Evolutionary conservation across 2,797 vertebrate genomes (phyloP).

Genomic region (Gallinago nigripennis): DNA sequence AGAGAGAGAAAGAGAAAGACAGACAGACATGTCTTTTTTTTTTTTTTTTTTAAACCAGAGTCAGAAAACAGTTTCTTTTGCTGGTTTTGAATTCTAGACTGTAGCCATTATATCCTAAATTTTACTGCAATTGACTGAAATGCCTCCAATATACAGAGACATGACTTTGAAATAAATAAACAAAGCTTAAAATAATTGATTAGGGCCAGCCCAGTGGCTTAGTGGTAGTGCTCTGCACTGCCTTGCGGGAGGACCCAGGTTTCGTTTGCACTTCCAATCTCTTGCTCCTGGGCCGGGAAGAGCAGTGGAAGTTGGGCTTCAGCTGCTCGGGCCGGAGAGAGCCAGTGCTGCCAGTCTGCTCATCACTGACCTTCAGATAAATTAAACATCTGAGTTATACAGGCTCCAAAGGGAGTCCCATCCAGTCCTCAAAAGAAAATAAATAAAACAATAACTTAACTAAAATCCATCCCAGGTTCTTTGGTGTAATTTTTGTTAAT

Average conservation of each 20-base stretch:
- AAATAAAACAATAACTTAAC: slow-evolving; percentile 81
- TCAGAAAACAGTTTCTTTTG: slow-evolving; percentile 54
- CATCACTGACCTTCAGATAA: slow-evolving; percentile 57
- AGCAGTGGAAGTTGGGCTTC: slow-evolving; percentile 38
- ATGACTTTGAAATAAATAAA: slow-evolving; percentile 81
- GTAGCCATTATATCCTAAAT: slow-evolving; percentile 70
- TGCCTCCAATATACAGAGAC: slow-evolving; percentile 62
- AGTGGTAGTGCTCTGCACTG: slow-evolving; percentile 68
- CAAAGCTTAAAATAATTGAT: slow-evolving; percentile 62
- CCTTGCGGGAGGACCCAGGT: slow-evolving; percentile 55
- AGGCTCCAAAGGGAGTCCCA: slow-evolving; percentile 70
- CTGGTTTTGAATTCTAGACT: slow-evolving; percentile 68
- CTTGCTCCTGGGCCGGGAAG: slow-evolving; percentile 36
- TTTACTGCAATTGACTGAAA: slow-evolving; percentile 68
- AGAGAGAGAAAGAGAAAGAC: slow-evolving; percentile 27
- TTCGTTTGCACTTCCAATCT: slow-evolving; percentile 41
- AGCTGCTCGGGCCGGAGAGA: slow-evolving; percentile 37
- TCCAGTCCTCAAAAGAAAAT: slow-evolving; percentile 76
- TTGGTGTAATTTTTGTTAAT: slow-evolving; percentile 78
- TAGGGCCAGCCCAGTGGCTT: slow-evolving; percentile 73
- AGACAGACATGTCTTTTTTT: slow-evolving; percentile 1
- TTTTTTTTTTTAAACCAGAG: slow-evolving; percentile 55
- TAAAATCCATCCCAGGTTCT: slow-evolving; percentile 79
- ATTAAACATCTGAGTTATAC: slow-evolving; percentile 66
- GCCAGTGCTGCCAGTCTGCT: slow-evolving; percentile 41